A percentile compares a stretch with the other conserved stretches of the same genome.
Evolutionary conservation across 2,113 vertebrate species (phyloP).

Genomic region (Poeciliopsis occidentalis): DNA sequence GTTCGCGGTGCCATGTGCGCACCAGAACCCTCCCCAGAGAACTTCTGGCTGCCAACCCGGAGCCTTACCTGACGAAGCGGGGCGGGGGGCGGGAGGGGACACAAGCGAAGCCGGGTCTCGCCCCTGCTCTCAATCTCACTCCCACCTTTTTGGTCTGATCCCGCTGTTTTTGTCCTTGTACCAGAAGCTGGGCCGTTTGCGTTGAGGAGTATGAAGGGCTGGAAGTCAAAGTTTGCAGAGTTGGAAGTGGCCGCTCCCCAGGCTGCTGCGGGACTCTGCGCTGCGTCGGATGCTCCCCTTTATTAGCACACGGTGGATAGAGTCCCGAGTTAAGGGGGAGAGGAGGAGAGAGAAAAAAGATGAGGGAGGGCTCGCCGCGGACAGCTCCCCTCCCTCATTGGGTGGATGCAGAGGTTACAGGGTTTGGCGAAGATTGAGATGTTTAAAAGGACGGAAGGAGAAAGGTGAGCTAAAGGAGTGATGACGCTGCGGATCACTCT

Average conservation of each 20-base stretch:
- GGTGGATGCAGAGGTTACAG: conserved; percentile 74
- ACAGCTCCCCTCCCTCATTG: conserved; percentile 80
- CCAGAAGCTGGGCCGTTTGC: conserved; percentile 2
- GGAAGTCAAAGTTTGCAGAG: conserved; percentile 3
- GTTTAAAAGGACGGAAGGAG: conserved; percentile 57
- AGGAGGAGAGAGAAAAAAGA: conserved; percentile 45
- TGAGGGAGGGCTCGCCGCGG: conserved; percentile 69
- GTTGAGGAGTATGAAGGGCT: conserved; percentile 6
- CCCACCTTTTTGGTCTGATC: conserved; percentile 8
- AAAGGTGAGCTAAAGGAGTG: conserved; percentile 14
- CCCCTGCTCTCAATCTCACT: background rate
- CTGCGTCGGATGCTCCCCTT: conserved; percentile 69
- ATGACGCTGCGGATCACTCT: conserved; percentile 17
- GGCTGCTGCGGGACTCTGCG: conserved; percentile 36
- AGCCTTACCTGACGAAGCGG: conserved; percentile 49
- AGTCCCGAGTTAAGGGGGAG: conserved; percentile 57
- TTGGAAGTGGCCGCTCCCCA: conserved; percentile 17
- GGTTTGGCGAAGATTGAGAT: conserved; percentile 65
- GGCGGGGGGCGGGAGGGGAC: background rate
- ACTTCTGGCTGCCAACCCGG: conserved; percentile 17
- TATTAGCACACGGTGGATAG: conserved; percentile 68
- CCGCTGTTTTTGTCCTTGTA: background rate
- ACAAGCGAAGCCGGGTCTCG: conserved; percentile 28
- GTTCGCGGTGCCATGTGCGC: conserved; percentile 74
- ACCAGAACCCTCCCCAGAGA: conserved; percentile 34